Percentiles rank a stretch among this genome's conserved stretches.
Evolutionary conservation across 2,797 vertebrate species (phyloP).

Genomic region (Lepilemur ruficaudatus): DNA sequence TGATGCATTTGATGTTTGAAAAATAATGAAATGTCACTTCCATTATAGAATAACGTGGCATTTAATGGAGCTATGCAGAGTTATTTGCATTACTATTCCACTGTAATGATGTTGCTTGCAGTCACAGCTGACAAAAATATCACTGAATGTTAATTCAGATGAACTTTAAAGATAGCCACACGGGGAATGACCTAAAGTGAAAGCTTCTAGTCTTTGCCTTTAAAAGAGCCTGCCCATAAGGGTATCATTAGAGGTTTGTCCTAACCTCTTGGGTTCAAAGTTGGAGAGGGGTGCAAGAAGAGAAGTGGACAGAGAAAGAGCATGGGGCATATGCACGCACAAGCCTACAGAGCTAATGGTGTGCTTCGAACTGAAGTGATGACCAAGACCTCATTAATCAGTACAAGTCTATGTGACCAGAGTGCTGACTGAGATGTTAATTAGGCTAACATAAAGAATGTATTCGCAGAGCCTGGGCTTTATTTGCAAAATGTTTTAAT

Average conservation of each 20-base stretch:
- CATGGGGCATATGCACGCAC: neutral
- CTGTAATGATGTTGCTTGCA: constrained; percentile 77
- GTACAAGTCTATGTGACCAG: neutral
- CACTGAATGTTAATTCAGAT: constrained; percentile 81
- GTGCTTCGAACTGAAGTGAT: neutral
- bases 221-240: constrained; percentile 67
- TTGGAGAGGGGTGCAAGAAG: neutral
- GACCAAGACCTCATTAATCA: neutral
- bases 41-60: constrained; percentile 82
- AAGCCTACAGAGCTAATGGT: neutral
- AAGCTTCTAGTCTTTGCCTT: constrained; percentile 73
- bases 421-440: neutral
- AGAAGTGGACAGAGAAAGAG: neutral
- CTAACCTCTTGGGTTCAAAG: constrained; percentile 55
- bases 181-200: constrained; percentile 79
- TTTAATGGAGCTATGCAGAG: constrained; percentile 80
- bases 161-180: constrained; percentile 83
- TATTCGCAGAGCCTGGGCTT: neutral
- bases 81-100: constrained; percentile 80
- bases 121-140: constrained; percentile 80
- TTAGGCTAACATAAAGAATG: neutral
- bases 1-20: constrained; percentile 69
- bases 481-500: neutral
- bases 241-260: constrained; percentile 65
- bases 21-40: constrained; percentile 84